Percentiles rank a stretch among this genome's conserved stretches.
Conservation (phyloP, 2,888 invertebrate species). For the Drosophila pegasa region DNA sequence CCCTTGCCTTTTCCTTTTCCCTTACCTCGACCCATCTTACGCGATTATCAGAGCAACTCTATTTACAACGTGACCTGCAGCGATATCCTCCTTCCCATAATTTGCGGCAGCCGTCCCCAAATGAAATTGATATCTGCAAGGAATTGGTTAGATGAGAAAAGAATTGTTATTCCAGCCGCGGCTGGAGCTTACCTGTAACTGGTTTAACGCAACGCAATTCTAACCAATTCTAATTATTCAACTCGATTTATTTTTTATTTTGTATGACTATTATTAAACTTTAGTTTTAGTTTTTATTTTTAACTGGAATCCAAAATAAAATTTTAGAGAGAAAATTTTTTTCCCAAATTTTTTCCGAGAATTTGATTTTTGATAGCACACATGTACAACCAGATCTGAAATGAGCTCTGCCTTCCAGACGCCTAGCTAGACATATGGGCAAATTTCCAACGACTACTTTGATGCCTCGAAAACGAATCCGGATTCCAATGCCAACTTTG, state of each 20-base stretch:
- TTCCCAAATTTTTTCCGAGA: constrained; percentile 51
- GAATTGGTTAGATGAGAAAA: neutral
- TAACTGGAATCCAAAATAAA: constrained; percentile 18
- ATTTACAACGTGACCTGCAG: constrained; percentile 3
- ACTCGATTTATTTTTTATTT: neutral
- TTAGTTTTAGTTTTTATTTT: neutral
- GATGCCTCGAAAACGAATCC: neutral
- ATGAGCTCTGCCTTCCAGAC: constrained; percentile 2
- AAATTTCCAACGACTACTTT: neutral
- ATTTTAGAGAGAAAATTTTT: constrained; percentile 35
- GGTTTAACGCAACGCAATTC: constrained; percentile 10
- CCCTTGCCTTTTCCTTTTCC: constrained; percentile 47
- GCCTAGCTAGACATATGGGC: constrained; percentile 3
- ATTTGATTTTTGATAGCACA: constrained; percentile 44
- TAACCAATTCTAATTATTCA: neutral
- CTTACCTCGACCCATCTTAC: constrained; percentile 57
- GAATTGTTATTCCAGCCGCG: neutral
- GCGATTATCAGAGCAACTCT: constrained; percentile 11
- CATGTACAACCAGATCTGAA: constrained; percentile 52
- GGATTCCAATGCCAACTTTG: neutral
- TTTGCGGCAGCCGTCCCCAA: constrained; percentile 7
- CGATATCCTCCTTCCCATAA: constrained; percentile 19
- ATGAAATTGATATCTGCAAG: neutral
- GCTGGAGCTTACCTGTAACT: constrained; percentile 18
- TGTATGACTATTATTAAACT: neutral